Percentiles rank a stretch among this genome's conserved stretches.
phyloP scores from a whole-genome alignment of 2,113 vertebrate species.

The Melanocharis versteri region DNA sequence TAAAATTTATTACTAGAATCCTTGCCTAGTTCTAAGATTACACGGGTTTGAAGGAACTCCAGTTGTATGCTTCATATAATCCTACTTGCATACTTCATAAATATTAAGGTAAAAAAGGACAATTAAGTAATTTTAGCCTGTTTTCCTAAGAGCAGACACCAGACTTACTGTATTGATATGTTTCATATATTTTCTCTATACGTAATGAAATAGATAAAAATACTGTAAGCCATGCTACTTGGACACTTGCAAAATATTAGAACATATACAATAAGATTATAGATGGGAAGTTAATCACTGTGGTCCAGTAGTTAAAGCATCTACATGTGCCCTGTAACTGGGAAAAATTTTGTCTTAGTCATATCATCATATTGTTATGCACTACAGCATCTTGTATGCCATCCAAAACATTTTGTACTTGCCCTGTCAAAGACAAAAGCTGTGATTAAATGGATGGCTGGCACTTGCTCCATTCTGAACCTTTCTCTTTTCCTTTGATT shows the following conservation, averaged over 20 bases:
- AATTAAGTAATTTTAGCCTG: background rate
- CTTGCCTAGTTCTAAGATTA: background rate
- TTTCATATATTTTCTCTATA: background rate
- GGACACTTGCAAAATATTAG: background rate
- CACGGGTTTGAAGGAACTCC: background rate
- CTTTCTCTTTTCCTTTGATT: background rate
- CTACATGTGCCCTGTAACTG: background rate
- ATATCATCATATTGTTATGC: background rate
- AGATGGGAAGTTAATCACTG: background rate
- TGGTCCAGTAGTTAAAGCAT: background rate
- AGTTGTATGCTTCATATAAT: background rate
- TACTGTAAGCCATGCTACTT: background rate
- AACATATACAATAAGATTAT: background rate
- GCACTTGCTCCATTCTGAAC: background rate
- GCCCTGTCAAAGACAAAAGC: background rate
- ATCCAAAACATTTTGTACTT: conserved; percentile 22
- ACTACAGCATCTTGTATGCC: background rate
- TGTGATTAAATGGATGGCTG: conserved; percentile 6
- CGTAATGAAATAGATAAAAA: background rate
- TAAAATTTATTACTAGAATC: background rate
- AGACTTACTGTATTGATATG: background rate
- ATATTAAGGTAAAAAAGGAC: background rate
- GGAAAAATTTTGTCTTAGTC: background rate
- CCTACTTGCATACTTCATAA: background rate
- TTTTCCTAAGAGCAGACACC: background rate